Conservation (phyloP, 1,140 invertebrate species). For the Calephelis virginiensis region DNA sequence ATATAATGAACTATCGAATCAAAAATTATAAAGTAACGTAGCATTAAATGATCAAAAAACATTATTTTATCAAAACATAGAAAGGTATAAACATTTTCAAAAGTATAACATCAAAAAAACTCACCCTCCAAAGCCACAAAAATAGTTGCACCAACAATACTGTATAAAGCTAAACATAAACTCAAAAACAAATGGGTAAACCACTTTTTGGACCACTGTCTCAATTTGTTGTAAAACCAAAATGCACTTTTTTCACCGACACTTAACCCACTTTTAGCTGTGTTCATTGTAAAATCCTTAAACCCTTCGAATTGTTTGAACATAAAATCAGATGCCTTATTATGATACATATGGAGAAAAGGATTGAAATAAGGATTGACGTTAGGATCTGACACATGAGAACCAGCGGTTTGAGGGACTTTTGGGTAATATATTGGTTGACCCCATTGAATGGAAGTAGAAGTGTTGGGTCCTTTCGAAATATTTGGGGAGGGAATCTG, state of each 20-base stretch:
- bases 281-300: slow-evolving; percentile 85
- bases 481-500: slow-evolving; percentile 73
- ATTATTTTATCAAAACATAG: background rate
- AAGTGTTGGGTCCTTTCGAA: slow-evolving; percentile 51
- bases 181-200: slow-evolving; percentile 93
- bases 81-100: background rate
- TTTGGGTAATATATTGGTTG: slow-evolving; percentile 57
- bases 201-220: slow-evolving; percentile 88
- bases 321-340: slow-evolving; percentile 85
- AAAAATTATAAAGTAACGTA: too few species aligned
- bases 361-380: slow-evolving; percentile 76
- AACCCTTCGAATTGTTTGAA: slow-evolving; percentile 87
- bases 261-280: slow-evolving; percentile 87
- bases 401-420: slow-evolving; percentile 74
- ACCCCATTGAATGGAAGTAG: slow-evolving; percentile 70
- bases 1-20: too few species aligned
- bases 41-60: too few species aligned
- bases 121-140: slow-evolving; percentile 88
- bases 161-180: slow-evolving; percentile 87
- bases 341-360: slow-evolving; percentile 80
- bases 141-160: slow-evolving; percentile 86
- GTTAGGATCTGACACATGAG: slow-evolving; percentile 64
- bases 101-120: slow-evolving; percentile 30
- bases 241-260: slow-evolving; percentile 89
- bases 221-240: slow-evolving; percentile 88